These are phyloP conservation scores for Dreissena polymorpha DNA, from an alignment of 1,140 invertebrate species.

Conservation along the genomic window DNA sequence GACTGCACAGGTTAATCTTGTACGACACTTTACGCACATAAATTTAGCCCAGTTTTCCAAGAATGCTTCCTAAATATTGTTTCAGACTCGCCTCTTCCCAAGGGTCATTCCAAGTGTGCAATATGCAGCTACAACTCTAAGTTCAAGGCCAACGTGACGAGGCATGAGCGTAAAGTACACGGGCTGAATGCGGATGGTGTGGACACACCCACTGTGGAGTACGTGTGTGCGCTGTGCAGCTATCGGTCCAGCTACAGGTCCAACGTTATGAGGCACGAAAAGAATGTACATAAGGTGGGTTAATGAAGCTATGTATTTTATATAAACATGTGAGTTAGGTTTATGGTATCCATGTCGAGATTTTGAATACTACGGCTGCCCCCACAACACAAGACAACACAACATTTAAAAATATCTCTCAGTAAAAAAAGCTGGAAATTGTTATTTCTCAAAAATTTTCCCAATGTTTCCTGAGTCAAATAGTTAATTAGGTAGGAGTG, in stretches of 20 bases:
- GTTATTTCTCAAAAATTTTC: no score
- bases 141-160: constrained; percentile 44
- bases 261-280: constrained; percentile 44
- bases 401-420: no score
- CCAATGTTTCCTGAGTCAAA: no score
- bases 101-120: constrained; percentile 32
- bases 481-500: no score
- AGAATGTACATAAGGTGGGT: constrained; percentile 47
- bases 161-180: constrained; percentile 35
- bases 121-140: constrained; percentile 45
- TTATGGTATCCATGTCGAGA: no score
- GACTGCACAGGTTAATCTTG: no score
- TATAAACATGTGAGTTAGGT: no score
- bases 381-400: no score
- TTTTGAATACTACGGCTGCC: no score
- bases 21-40: background rate
- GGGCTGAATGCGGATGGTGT: constrained; percentile 18
- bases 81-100: constrained; percentile 26
- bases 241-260: constrained; percentile 42
- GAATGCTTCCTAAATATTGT: background rate
- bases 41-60: background rate
- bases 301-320: background rate
- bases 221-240: constrained; percentile 28
- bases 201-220: background rate
- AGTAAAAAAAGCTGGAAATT: no score